These are phyloP conservation scores for Drosophila ironensis DNA, from an alignment of 1,140 invertebrate species.

Conservation along the genomic window DNA sequence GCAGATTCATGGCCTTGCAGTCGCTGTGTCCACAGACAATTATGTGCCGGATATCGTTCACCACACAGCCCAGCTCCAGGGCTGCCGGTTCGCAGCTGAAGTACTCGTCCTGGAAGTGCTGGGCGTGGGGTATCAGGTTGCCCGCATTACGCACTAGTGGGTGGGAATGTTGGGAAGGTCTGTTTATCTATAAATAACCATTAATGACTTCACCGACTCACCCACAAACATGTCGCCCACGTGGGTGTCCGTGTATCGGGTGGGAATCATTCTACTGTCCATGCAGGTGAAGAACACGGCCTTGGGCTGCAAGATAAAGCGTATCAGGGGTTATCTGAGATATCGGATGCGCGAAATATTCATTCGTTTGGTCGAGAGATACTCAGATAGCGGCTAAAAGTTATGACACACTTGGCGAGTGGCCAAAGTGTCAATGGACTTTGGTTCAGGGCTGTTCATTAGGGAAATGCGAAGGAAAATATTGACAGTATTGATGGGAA, in stretches of 20 bases:
- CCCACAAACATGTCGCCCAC: constrained; percentile 98
- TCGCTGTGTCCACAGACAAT: constrained; percentile 98
- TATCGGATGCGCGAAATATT: constrained; percentile 39
- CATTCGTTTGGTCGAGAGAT: too few relatives aligned
- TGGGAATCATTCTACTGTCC: constrained; percentile 98
- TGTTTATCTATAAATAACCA: constrained; percentile 1
- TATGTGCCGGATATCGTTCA: constrained; percentile 96
- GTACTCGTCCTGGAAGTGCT: constrained; percentile 92
- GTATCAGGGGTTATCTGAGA: constrained; percentile 42
- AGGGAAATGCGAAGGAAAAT: constrained; percentile 13
- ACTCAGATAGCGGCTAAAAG: constrained; percentile 1
- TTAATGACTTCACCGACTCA: constrained; percentile 82
- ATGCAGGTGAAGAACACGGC: constrained; percentile 98
- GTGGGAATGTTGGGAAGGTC: constrained; percentile 24
- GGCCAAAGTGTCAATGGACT: constrained; percentile 36
- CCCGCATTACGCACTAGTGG: constrained; percentile 94
- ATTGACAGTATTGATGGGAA: constrained; percentile 3
- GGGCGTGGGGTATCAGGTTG: constrained; percentile 95
- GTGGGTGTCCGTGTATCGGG: constrained; percentile 96
- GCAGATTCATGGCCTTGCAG: constrained; percentile 98
- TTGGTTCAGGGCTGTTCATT: constrained; percentile 45
- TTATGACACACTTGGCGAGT: constrained; percentile 44
- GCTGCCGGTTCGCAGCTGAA: constrained; percentile 97
- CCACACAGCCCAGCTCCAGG: constrained; percentile 94
- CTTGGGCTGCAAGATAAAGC: constrained; percentile 88